Conservation (phyloP, 2,113 vertebrate genomes). For the Toxostoma redivivum region DNA sequence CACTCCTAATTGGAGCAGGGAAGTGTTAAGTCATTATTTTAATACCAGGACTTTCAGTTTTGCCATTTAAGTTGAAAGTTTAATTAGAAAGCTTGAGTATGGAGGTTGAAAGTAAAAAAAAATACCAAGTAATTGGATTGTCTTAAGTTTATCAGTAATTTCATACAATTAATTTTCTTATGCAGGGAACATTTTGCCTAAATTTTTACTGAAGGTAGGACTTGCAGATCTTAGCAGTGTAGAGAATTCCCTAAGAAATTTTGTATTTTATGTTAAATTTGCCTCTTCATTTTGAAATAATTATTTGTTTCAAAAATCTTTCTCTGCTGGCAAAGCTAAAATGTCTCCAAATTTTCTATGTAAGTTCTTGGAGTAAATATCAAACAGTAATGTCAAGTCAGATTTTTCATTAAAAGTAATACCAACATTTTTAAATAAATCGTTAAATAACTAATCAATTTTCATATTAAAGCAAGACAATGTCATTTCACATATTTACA, state of each 20-base stretch:
- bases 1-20: not conserved
- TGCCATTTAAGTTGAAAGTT: not conserved
- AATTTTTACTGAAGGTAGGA: not conserved
- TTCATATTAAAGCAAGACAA: constrained; percentile 68
- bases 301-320: constrained; percentile 54
- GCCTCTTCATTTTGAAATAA: constrained; percentile 38
- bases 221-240: not conserved
- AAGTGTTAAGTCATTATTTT: not conserved
- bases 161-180: not conserved
- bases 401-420: constrained; percentile 31
- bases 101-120: not conserved
- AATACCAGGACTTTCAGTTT: not conserved
- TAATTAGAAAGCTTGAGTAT: not conserved
- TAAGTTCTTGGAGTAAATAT: constrained; percentile 51
- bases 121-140: not conserved
- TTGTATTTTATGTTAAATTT: not conserved
- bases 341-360: constrained; percentile 42
- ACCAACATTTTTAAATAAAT: constrained; percentile 69
- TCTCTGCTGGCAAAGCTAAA: constrained; percentile 60
- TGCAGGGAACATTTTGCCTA: not conserved
- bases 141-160: not conserved
- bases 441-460: constrained; percentile 61
- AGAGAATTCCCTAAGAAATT: not conserved
- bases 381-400: not conserved
- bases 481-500: constrained; percentile 72